Conservation (phyloP, 92 coral and sea anemone genomes). For the Desmophyllum pertusum region DNA sequence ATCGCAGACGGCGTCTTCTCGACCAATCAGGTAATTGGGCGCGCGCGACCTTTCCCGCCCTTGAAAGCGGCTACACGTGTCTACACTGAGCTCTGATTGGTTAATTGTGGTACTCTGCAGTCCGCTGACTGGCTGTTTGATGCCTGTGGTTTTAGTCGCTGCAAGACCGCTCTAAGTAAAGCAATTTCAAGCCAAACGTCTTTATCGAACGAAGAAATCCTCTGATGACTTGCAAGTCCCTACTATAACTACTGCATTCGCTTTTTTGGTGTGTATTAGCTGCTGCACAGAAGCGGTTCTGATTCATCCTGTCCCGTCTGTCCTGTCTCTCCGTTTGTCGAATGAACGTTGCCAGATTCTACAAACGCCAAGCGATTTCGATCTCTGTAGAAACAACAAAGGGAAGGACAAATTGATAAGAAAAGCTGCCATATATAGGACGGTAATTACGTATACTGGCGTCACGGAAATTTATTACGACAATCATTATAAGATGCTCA, state of each 20-base stretch:
- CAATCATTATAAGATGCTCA: background rate
- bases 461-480: background rate
- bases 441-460: background rate
- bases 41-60: background rate
- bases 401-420: background rate
- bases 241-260: background rate
- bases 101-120: background rate
- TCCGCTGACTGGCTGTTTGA: conserved; percentile 6
- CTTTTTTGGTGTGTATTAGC: background rate
- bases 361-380: conserved; percentile 1
- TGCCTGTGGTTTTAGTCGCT: background rate
- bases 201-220: background rate
- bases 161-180: background rate
- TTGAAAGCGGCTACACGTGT: background rate
- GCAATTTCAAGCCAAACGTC: background rate
- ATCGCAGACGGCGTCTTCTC: background rate
- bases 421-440: background rate
- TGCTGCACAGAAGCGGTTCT: conserved; percentile 25
- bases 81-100: background rate
- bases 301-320: background rate
- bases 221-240: background rate
- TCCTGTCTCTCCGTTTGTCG: background rate
- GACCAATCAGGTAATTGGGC: conserved; percentile 2
- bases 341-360: conserved; percentile 21
- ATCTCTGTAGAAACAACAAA: background rate